Conservation (phyloP, 2,888 invertebrate species). For the Calameuta filiformis region DNA sequence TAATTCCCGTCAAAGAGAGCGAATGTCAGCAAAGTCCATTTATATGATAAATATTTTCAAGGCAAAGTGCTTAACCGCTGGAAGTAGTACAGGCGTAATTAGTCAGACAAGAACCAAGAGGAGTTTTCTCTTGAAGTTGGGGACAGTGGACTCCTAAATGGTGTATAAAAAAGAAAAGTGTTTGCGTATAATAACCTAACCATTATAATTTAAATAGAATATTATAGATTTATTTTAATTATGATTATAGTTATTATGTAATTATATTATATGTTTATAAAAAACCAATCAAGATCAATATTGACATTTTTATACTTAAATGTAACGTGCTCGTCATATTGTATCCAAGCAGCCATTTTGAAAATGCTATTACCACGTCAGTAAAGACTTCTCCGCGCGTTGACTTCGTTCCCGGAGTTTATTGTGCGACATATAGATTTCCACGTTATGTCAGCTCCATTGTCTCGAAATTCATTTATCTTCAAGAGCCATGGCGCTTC, state of each 20-base stretch:
- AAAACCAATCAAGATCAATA: not conserved
- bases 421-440: not conserved
- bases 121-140: not conserved
- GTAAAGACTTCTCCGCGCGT: not conserved
- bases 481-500: conserved; percentile 27
- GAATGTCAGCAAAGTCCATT: not conserved
- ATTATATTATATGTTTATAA: not conserved
- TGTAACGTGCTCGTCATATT: not conserved
- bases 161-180: not conserved
- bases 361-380: not conserved
- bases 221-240: not conserved
- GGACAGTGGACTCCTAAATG: not conserved
- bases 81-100: no score
- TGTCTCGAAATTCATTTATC: conserved; percentile 43
- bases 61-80: not conserved
- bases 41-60: not conserved
- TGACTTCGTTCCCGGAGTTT: not conserved
- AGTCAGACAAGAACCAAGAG: not conserved
- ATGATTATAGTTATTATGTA: not conserved
- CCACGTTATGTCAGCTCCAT: conserved; percentile 25
- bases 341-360: conserved; percentile 7
- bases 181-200: not conserved
- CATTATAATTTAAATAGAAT: not conserved
- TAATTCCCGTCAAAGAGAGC: not conserved
- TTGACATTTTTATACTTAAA: not conserved